phyloP scores from a whole-genome alignment of 2,888 invertebrate species.

The Drosophila paranaensis region DNA sequence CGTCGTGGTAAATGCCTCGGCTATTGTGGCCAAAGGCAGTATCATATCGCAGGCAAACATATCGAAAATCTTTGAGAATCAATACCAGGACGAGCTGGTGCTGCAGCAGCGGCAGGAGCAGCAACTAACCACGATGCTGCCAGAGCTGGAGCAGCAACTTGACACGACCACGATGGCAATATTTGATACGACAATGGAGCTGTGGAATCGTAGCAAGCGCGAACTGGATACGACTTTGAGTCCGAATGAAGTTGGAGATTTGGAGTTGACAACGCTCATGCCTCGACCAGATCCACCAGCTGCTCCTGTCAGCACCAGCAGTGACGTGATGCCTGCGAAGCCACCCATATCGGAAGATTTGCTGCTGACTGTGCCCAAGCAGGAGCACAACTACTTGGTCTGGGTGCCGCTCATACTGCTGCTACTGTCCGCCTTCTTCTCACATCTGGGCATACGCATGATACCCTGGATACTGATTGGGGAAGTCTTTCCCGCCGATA shows the following conservation, averaged over 20 bases:
- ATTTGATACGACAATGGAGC: slow-evolving; percentile 33
- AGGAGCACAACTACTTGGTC: slow-evolving; percentile 85
- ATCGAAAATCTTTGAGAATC: slow-evolving; percentile 81
- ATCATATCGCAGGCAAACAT: slow-evolving; percentile 82
- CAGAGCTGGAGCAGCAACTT: slow-evolving; percentile 23
- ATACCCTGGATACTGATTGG: slow-evolving; percentile 93
- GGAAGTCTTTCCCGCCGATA: slow-evolving; percentile 90
- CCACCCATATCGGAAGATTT: slow-evolving; percentile 69
- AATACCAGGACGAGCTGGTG: slow-evolving; percentile 59
- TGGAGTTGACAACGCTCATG: slow-evolving; percentile 53
- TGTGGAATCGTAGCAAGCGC: slow-evolving; percentile 65
- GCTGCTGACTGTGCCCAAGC: slow-evolving; percentile 81
- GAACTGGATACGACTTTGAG: slow-evolving; percentile 44
- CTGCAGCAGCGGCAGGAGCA: slow-evolving; percentile 6
- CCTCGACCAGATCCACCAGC: slow-evolving; percentile 5
- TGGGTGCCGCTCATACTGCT: slow-evolving; percentile 90
- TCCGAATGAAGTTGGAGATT: slow-evolving; percentile 12
- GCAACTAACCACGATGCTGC: slow-evolving; percentile 43
- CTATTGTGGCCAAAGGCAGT: slow-evolving; percentile 76
- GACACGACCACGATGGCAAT: slow-evolving; percentile 39
- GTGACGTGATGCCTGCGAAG: slow-evolving; percentile 24
- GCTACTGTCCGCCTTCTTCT: slow-evolving; percentile 88
- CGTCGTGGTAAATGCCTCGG: slow-evolving; percentile 84
- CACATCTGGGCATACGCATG: slow-evolving; percentile 88
- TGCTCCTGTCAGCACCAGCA: slow-evolving; percentile 2